Base-by-base conservation (phyloP, 2,888 invertebrate species). In the Platypus cylindrus region DNA sequence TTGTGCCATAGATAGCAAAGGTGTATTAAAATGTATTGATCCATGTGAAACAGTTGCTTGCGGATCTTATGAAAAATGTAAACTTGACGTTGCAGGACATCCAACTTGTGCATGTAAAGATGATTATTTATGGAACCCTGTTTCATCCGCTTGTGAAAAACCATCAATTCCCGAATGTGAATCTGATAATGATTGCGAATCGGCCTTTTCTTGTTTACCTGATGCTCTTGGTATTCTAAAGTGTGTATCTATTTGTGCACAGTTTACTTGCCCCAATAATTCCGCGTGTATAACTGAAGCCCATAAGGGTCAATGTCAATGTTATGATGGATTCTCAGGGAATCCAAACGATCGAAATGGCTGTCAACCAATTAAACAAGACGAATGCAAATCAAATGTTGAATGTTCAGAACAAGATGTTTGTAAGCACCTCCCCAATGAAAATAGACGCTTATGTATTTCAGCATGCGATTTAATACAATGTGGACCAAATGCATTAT, bases 271-370 rank as follows among this genome's bases (percentile, higher is more conserved):
- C 46, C 83, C 89, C 0, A 70, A 73, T 34, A 86, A 90, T 59
- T 80, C 90, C 0, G 72, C 78, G 41, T 91, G 91, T 60, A 60
- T 81, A 2, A 78, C 83, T 0, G 69, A 63, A 40, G 68, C 70
- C 37, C 86, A 86, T 51, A 70, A 69, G 50, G 84, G 81, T 26
- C 73, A 75, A 51, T 94, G 93, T 55, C 79, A 84, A 52, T 94
- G 93, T 55, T 64, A 83, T 12, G 64, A 73, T 23, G 89, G 87
- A 3, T 93, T 74, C 58, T 73, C 77, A 8, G 93, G 93, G 22
- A 91, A 93, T 65, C 85, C 90, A 12, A 86, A 86, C 51, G 84
- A 89, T 54, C 73, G 91, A 15, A 78, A 78, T 45, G 91, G 91
- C n/a, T 91, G 91, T 52, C 70, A 74, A 47, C 71, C 72, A 9